Evolutionary conservation across 2,888 invertebrate genomes (phyloP).

Genomic region (Eudasyphora cyanicolor): DNA sequence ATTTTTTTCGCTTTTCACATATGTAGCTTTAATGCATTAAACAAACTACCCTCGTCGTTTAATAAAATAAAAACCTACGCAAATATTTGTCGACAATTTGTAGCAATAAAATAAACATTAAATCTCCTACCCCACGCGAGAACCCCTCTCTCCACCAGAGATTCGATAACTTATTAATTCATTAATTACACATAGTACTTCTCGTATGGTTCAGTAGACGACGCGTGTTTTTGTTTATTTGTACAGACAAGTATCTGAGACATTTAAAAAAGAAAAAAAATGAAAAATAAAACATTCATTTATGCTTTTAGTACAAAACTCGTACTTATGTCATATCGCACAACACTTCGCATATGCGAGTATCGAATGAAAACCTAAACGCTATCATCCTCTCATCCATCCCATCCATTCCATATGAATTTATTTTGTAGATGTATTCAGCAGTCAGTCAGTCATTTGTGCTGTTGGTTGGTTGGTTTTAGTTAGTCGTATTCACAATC

Average conservation of each 20-base stretch:
- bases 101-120: background rate
- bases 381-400: too few species aligned
- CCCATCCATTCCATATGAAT: too few species aligned
- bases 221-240: too few species aligned
- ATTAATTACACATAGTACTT: constrained; percentile 53
- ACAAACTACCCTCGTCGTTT: too few species aligned
- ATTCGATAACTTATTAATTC: constrained; percentile 32
- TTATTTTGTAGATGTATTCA: too few species aligned
- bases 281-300: background rate
- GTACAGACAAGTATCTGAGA: background rate
- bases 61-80: background rate
- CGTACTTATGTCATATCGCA: background rate
- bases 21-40: too few species aligned
- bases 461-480: background rate
- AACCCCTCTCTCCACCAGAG: too few species aligned
- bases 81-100: background rate
- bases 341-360: background rate
- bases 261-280: too few species aligned
- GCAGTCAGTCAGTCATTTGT: background rate
- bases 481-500: constrained; percentile 3
- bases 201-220: background rate
- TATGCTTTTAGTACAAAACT: background rate
- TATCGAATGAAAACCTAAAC: too few species aligned
- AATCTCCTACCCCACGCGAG: background rate
- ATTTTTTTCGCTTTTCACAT: too few species aligned